Evolutionary conservation across 2,888 invertebrate species (phyloP).

Genomic region (Ellobium chinense): DNA sequence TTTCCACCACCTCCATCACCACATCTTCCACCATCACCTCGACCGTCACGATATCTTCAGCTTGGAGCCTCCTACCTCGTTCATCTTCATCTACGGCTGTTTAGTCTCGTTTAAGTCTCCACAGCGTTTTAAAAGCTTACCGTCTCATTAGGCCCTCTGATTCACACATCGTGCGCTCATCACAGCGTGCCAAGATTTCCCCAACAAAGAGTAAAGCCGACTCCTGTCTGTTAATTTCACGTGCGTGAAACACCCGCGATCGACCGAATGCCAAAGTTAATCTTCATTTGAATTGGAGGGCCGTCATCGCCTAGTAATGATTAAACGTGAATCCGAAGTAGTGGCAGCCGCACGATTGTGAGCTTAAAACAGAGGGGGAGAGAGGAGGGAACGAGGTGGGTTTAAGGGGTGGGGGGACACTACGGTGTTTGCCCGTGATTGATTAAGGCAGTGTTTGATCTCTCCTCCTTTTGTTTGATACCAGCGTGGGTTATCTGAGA

Average conservation of each 20-base stretch:
- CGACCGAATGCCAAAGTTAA: slow-evolving; percentile 34
- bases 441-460: neutral
- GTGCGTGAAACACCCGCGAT: slow-evolving; percentile 32
- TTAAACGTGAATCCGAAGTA: slow-evolving; percentile 8
- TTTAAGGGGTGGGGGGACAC: neutral
- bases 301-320: slow-evolving; percentile 28
- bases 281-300: slow-evolving; percentile 34
- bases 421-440: neutral
- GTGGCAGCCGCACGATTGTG: neutral
- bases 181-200: neutral
- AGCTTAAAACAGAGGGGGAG: neutral
- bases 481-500: neutral
- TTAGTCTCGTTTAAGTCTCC: too few relatives aligned
- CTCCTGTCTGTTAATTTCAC: slow-evolving; percentile 30
- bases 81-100: too few relatives aligned
- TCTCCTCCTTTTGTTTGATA: neutral
- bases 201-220: slow-evolving; percentile 30
- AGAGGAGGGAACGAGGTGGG: neutral
- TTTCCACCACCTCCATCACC: neutral
- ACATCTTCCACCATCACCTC: too few relatives aligned
- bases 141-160: slow-evolving; percentile 23
- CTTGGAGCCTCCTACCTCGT: too few relatives aligned
- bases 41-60: neutral
- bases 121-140: slow-evolving; percentile 17
- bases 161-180: slow-evolving; percentile 23